Percentiles rank a stretch among this genome's conserved stretches.
phyloP scores from a whole-genome alignment of 2,888 invertebrate genomes.

The Lapara coniferarum region DNA sequence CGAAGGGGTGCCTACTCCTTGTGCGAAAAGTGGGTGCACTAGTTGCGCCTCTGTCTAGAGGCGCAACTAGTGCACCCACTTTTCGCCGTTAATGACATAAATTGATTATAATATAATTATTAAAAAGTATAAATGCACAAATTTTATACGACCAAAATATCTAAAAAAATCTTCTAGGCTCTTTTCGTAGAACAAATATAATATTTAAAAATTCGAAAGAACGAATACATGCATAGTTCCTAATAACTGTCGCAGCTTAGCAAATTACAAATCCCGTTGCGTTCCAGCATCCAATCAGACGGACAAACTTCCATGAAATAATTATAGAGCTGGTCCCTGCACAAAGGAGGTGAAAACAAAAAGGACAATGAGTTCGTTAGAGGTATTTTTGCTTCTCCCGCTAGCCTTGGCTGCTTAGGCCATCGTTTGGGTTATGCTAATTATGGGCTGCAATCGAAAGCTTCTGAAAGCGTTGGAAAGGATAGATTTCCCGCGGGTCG shows the following conservation, averaged over 20 bases:
- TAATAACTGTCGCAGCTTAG: constrained; percentile 3
- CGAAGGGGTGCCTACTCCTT: too few relatives aligned
- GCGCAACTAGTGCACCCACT: too few relatives aligned
- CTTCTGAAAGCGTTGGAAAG: constrained; percentile 13
- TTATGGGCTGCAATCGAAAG: constrained; percentile 15
- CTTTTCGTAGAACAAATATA: background rate
- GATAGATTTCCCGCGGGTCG: constrained; percentile 23
- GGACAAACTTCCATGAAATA: constrained; percentile 64
- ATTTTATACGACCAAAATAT: too few relatives aligned
- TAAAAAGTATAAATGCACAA: too few relatives aligned
- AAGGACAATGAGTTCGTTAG: constrained; percentile 76
- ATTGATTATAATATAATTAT: too few relatives aligned
- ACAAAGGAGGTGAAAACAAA: constrained; percentile 69
- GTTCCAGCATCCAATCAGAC: constrained; percentile 28
- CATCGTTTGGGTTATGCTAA: constrained; percentile 15
- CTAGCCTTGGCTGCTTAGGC: background rate
- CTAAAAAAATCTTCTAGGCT: too few relatives aligned
- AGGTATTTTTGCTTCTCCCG: constrained; percentile 51
- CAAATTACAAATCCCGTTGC: constrained; percentile 15
- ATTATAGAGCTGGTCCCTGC: constrained; percentile 65
- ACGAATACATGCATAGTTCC: background rate
- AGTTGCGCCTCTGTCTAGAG: too few relatives aligned
- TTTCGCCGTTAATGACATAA: too few relatives aligned
- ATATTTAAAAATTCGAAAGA: background rate
- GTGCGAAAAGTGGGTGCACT: too few relatives aligned